Evolutionary conservation across 2,888 invertebrate species (phyloP).

Genomic region (Mesorhabditis belari): DNA sequence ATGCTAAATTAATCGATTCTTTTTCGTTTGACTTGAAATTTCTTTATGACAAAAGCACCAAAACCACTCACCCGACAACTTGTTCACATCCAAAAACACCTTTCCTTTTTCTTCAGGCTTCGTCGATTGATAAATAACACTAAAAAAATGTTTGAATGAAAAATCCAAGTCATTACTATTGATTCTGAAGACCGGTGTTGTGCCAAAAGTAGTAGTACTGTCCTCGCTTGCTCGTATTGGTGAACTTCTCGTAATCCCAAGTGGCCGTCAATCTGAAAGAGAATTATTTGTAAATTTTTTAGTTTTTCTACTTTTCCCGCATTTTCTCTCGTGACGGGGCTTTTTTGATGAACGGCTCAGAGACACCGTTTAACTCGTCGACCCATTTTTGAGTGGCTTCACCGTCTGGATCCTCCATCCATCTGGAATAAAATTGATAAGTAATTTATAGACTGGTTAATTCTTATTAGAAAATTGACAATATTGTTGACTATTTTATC

Average conservation of each 20-base stretch:
- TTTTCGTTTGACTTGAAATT: too few relatives aligned
- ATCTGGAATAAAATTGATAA: too few relatives aligned
- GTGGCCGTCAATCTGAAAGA: conserved; percentile 69
- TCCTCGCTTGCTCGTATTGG: conserved; percentile 76
- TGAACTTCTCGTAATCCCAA: conserved; percentile 94
- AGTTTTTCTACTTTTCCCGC: conserved; percentile 60
- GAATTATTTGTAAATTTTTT: background rate
- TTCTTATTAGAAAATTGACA: too few relatives aligned
- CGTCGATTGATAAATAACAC: conserved; percentile 83
- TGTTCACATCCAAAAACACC: conserved; percentile 91
- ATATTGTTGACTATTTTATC: too few relatives aligned
- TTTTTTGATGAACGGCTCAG: conserved; percentile 73
- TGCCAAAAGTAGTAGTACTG: conserved; percentile 80
- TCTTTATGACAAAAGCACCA: too few relatives aligned
- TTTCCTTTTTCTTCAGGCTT: conserved; percentile 65
- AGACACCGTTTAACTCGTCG: conserved; percentile 79
- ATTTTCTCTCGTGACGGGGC: conserved; percentile 71
- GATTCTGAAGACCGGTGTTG: conserved; percentile 93
- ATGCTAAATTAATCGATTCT: too few relatives aligned
- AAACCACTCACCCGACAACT: conserved; percentile 83
- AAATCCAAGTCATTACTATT: conserved; percentile 64
- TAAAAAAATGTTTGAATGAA: conserved; percentile 54
- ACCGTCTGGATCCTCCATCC: conserved; percentile 91
- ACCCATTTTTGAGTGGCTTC: conserved; percentile 84
- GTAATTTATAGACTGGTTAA: too few relatives aligned